Conservation (phyloP, 2,888 invertebrate genomes). For the Macrosiphum euphorbiae region DNA sequence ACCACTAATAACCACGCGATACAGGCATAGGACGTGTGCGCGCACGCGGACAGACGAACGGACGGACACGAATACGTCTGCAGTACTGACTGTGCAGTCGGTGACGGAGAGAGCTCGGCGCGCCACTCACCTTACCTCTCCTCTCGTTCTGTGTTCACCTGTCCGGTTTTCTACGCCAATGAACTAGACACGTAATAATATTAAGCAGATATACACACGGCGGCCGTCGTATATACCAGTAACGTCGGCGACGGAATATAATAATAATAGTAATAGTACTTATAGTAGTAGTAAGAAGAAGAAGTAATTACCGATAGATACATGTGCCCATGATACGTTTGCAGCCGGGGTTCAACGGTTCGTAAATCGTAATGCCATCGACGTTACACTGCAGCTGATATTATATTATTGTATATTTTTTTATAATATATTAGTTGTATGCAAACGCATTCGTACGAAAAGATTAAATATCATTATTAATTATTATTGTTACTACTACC, state of each 20-base stretch:
- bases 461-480: background rate
- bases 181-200: slow-evolving; percentile 48
- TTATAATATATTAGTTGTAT: background rate
- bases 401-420: background rate
- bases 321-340: background rate
- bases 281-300: background rate
- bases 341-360: background rate
- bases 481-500: background rate
- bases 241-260: background rate
- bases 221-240: slow-evolving; percentile 18
- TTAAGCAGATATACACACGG: slow-evolving; percentile 18
- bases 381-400: background rate
- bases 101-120: slow-evolving; percentile 60
- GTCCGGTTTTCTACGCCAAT: slow-evolving; percentile 58
- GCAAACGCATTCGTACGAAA: background rate
- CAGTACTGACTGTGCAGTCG: slow-evolving; percentile 37
- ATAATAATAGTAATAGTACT: background rate
- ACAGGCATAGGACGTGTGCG: background rate
- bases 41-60: slow-evolving; percentile 14
- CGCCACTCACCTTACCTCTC: slow-evolving; percentile 35
- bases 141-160: slow-evolving; percentile 40
- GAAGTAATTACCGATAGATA: background rate
- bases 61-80: slow-evolving; percentile 32
- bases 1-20: background rate
- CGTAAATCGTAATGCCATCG: background rate